Conservation (phyloP, 2,888 invertebrate species). For the Coleophora flavipennella region DNA sequence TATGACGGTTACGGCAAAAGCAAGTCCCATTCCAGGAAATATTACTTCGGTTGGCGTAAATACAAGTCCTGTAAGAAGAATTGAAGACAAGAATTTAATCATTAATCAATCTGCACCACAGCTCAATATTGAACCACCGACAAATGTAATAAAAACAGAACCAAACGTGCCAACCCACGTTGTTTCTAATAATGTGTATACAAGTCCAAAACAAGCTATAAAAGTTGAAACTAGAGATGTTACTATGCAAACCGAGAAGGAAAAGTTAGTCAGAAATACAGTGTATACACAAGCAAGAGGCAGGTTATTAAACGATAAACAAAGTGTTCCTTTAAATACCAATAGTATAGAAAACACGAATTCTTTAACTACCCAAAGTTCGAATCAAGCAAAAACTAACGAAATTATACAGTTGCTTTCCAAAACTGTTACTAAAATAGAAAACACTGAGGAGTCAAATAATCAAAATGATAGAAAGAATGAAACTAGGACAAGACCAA, state of each 20-base stretch:
- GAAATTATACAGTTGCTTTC: background rate
- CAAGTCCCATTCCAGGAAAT: slow-evolving; percentile 3
- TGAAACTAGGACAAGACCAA: no score
- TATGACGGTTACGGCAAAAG: slow-evolving; percentile 12
- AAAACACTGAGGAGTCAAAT: no score
- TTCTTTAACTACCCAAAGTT: background rate
- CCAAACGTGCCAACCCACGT: no score
- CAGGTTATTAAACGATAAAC: slow-evolving; percentile 40
- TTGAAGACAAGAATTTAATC: slow-evolving; percentile 14
- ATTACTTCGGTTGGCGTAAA: slow-evolving; percentile 15
- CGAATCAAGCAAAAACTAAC: background rate
- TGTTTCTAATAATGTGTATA: slow-evolving; percentile 2
- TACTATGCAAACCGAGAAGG: slow-evolving; percentile 22
- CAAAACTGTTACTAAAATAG: no score
- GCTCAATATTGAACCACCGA: no score
- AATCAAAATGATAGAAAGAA: no score
- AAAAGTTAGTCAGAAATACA: slow-evolving; percentile 54
- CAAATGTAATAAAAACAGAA: no score
- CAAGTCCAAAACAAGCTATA: background rate
- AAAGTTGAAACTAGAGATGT: slow-evolving; percentile 10
- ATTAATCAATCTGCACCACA: no score
- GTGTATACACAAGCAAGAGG: slow-evolving; percentile 57
- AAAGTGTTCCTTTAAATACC: background rate
- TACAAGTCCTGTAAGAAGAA: slow-evolving; percentile 19
- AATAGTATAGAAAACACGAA: background rate